These are phyloP conservation scores for Aplodontia rufa DNA, from an alignment of 2,113 vertebrate species.

Conservation along the genomic window DNA sequence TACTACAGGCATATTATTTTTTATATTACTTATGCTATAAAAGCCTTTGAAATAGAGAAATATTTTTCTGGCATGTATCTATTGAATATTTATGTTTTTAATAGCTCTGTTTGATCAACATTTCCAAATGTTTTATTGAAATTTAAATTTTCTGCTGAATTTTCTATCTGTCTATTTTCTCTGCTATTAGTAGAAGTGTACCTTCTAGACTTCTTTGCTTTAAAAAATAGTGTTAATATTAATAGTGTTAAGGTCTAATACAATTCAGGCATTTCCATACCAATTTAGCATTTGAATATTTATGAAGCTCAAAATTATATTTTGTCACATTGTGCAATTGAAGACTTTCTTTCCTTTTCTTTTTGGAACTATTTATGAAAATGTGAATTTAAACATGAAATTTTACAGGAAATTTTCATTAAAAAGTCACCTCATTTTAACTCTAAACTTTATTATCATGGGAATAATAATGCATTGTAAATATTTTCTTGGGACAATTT, in stretches of 20 bases:
- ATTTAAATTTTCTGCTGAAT: background rate
- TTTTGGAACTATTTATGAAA: conserved; percentile 44
- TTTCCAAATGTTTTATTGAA: background rate
- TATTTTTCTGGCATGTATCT: background rate
- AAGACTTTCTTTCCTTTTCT: conserved; percentile 80
- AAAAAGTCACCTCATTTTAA: background rate
- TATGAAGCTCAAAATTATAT: conserved; percentile 73
- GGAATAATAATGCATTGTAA: background rate
- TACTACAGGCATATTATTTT: background rate
- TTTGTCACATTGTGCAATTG: conserved; percentile 76
- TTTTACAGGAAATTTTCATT: conserved; percentile 5
- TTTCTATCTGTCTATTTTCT: background rate
- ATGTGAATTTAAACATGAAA: conserved; percentile 22
- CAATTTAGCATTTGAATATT: background rate
- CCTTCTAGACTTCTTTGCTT: background rate
- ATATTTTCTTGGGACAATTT: background rate
- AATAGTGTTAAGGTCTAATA: background rate
- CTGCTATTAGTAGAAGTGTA: background rate
- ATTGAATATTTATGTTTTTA: background rate
- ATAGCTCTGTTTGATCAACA: background rate
- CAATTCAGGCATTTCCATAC: background rate
- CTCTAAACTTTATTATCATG: background rate
- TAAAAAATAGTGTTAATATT: background rate
- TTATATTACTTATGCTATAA: background rate
- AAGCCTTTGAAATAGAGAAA: background rate